Conservation (phyloP, 2,113 vertebrate genomes). For the Chloropsis cyanopogon region DNA sequence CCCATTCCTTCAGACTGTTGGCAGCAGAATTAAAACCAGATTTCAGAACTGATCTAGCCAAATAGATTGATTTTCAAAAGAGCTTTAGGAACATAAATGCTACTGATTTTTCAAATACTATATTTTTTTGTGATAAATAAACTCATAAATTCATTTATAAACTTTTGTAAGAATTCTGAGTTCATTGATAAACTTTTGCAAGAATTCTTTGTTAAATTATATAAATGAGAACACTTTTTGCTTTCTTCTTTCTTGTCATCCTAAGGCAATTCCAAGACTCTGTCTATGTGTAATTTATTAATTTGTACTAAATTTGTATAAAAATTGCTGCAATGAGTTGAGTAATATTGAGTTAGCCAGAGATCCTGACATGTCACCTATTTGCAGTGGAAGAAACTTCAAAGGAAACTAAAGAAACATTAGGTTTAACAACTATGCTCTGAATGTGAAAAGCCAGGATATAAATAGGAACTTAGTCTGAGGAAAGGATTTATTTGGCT, state of each 20-base stretch:
- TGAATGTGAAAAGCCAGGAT: neutral
- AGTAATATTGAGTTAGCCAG: neutral
- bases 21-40: neutral
- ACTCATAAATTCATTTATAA: neutral
- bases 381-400: neutral
- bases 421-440: neutral
- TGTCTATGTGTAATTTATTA: neutral
- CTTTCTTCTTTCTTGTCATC: neutral
- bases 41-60: neutral
- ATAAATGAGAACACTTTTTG: fast-evolving
- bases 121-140: neutral
- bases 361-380: neutral
- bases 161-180: too few relatives aligned
- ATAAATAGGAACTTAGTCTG: neutral
- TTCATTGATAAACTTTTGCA: too few relatives aligned
- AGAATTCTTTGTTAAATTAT: neutral
- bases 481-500: neutral
- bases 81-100: neutral
- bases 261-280: neutral
- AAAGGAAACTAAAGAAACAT: neutral
- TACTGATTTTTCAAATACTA: neutral
- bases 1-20: neutral
- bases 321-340: neutral
- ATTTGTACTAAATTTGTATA: neutral
- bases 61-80: neutral